Evolutionary conservation across 2,888 invertebrate species (phyloP).

Genomic region (Oligia fasciuncula): DNA sequence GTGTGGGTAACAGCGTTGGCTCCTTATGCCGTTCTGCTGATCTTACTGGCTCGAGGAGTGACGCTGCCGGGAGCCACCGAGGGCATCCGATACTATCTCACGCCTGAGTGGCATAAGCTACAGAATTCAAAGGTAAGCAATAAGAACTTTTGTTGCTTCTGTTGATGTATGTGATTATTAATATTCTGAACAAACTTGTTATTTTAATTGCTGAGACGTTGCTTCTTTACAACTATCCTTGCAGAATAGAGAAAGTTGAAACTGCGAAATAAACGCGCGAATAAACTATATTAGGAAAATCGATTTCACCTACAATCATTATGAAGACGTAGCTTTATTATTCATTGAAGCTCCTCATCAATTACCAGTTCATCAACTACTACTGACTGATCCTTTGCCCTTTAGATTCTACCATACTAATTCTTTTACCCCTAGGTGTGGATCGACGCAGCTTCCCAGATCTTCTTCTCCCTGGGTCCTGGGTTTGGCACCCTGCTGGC

Average conservation of each 20-base stretch:
- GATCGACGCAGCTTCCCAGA: constrained; percentile 98
- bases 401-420: background rate
- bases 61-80: constrained; percentile 95
- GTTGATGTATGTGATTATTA: background rate
- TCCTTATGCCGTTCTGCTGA: constrained; percentile 97
- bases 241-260: too few relatives aligned
- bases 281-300: background rate
- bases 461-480: constrained; percentile 97
- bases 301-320: background rate
- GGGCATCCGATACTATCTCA: constrained; percentile 96
- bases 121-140: constrained; percentile 92
- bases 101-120: constrained; percentile 96
- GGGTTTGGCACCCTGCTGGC: constrained; percentile 97
- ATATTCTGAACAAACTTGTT: background rate
- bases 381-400: background rate
- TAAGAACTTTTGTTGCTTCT: background rate
- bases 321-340: background rate
- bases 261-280: background rate
- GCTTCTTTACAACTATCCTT: too few relatives aligned
- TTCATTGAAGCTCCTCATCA: too few relatives aligned
- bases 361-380: background rate
- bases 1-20: constrained; percentile 98
- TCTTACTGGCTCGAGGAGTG: constrained; percentile 95
- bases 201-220: background rate
- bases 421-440: constrained; percentile 91